These are phyloP conservation scores for Pyrochroa serraticornis DNA, from an alignment of 2,888 invertebrate genomes.

Conservation along the genomic window DNA sequence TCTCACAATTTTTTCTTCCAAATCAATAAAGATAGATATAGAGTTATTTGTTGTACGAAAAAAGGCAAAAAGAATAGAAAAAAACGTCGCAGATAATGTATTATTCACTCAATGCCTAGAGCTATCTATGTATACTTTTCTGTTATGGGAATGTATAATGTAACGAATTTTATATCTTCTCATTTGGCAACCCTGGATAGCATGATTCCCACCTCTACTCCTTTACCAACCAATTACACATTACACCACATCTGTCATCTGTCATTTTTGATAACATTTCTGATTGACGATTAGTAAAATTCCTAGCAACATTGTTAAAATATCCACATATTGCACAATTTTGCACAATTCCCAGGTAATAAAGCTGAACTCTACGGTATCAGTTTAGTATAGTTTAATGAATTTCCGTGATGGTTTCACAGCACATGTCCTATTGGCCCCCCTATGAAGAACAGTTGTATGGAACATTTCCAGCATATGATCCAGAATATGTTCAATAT, in stretches of 20 bases:
- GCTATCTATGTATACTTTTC: too few species aligned
- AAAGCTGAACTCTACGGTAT: not conserved
- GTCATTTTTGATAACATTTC: conserved; percentile 1
- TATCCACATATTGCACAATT: conserved; percentile 15
- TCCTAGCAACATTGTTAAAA: conserved; percentile 15
- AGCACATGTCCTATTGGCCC: conserved; percentile 25
- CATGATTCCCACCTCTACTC: too few species aligned
- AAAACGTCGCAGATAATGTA: too few species aligned
- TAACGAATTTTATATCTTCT: too few species aligned
- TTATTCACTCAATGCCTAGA: too few species aligned
- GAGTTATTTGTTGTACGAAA: too few species aligned
- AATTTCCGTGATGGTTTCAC: not conserved
- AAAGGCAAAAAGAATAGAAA: too few species aligned
- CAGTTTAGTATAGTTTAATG: not conserved
- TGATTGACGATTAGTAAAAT: conserved; percentile 7
- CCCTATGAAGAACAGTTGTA: conserved; percentile 15
- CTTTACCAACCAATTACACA: too few species aligned
- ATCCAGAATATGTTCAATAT: conserved; percentile 18
- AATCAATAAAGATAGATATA: too few species aligned
- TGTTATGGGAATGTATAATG: too few species aligned
- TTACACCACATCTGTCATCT: not conserved
- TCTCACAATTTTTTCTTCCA: too few species aligned
- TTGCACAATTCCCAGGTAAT: conserved; percentile 9
- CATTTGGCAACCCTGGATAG: too few species aligned
- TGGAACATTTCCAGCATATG: conserved; percentile 15